These are phyloP conservation scores for Ricordea florida DNA, from an alignment of 92 coral and sea anemone species.

Conservation along the genomic window DNA sequence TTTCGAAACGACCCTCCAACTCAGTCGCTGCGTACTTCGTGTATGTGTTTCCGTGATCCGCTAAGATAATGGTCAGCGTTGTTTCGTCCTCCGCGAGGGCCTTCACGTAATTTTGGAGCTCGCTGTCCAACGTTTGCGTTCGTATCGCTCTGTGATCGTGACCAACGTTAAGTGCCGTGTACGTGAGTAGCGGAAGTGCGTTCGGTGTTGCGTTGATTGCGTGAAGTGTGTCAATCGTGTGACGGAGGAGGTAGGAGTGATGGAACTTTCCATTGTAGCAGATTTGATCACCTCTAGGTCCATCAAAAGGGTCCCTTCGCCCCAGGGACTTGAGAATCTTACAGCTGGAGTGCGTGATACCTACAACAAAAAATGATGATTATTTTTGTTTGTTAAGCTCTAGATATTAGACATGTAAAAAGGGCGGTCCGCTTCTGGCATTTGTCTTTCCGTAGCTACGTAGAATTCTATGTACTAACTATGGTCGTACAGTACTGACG, in stretches of 20 bases:
- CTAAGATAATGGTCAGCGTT: slow-evolving; percentile 76
- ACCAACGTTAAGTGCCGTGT: slow-evolving; percentile 70
- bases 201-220: slow-evolving; percentile 38
- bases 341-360: slow-evolving; percentile 83
- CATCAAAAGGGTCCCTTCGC: slow-evolving; percentile 47
- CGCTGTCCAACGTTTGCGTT: slow-evolving; percentile 73
- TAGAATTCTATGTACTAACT: too few species aligned
- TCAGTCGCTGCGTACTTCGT: slow-evolving; percentile 56
- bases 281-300: slow-evolving; percentile 68
- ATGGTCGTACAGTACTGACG: too few species aligned
- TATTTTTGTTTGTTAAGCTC: not conserved
- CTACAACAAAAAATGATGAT: slow-evolving; percentile 13
- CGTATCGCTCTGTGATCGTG: slow-evolving; percentile 77
- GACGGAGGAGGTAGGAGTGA: slow-evolving; percentile 62
- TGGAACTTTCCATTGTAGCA: slow-evolving; percentile 86
- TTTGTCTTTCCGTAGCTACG: too few species aligned
- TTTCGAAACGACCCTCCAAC: slow-evolving; percentile 86
- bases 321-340: slow-evolving; percentile 37
- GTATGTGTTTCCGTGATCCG: slow-evolving; percentile 95
- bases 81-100: slow-evolving; percentile 48
- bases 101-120: slow-evolving; percentile 48
- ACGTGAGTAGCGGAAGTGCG: slow-evolving; percentile 70
- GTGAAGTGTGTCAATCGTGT: slow-evolving; percentile 42
- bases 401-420: too few species aligned
- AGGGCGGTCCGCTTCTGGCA: too few species aligned